Evolutionary conservation across 2,797 vertebrate genomes (phyloP), one percentile per base, ranked within the genome.

Genomic region (Acanthis flammea): DNA sequence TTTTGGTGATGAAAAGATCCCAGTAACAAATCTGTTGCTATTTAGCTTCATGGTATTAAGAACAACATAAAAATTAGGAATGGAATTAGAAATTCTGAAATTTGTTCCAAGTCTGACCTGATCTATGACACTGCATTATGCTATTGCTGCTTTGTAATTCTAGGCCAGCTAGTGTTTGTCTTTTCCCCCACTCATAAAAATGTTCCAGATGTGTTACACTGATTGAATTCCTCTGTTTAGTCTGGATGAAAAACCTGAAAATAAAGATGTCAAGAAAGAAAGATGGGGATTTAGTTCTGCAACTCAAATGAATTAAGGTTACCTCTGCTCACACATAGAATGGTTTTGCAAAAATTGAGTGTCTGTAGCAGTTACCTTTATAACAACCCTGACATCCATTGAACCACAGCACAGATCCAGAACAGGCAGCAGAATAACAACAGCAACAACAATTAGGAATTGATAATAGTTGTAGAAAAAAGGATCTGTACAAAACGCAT

Each of bases 361-460:
- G 78, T 67, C 51, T 61, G 45, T 54, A 70, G 74, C 77, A 80
- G 51, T 82, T 92, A 94, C 45, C 62, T 93, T 70, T 87, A 62
- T 57, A 91, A 55, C 23, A 88, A 25, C 50, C 33, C 76, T 84
- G 79, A 84, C 68, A 91, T 84, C 90, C 82, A 37, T 24, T 78
- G 91, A 61, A 94, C 50, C 54, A 80, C 60, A 79, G 88, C 85
- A 94, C 84, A 92, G 93, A 94, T 94, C 81, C 95, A 96, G 93
- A 91, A 83, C 61, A 93, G 90, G 75, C 68, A 95, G 85, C 57
- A 68, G 95, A 92, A 75, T 51, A 55, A 18, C 57, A 82, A 76
- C 45, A 72, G 66, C 90, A 86, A 54, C 54, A 72, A 28, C 50
- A 87, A 72, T 71, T 68, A 61, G 42, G 41, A 86, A 86, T 31